Base-by-base conservation (phyloP, 2,113 vertebrate species). In the Carassius auratus region DNA sequence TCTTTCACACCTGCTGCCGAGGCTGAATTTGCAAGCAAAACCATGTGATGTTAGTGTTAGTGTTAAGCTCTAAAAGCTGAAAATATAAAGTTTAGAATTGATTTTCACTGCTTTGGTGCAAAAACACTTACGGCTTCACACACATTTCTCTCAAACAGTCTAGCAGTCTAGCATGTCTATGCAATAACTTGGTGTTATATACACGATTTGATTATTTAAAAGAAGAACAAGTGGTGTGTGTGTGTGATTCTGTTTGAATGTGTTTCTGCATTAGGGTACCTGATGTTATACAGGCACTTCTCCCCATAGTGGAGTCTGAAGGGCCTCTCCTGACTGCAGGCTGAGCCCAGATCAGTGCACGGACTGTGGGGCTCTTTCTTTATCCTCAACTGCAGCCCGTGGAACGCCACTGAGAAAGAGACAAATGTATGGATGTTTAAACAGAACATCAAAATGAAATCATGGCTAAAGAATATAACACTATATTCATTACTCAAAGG, bases 241-340 rank as follows among this genome's bases (percentile, higher is more conserved):
- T 48, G 45, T 48, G 45, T 9, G 45, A 48, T 48, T 48, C 45
- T 48, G 59, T 26, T 26, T 26, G 26, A 26, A 26, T 26, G 26
- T 26, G 26, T 26, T 26, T 26, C 26, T 26, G 26, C 26, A 26
- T 26, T 26, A 26, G 26, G 26, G 26, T 76, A 99, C 98, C 98
- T 99, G 97, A 97, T 94, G 95, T 95, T 98, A 95, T 97, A 98
- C 93, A 97, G 97, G 95, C 97, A 99, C 96, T 99, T 99, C 96
- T 99, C 98, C 94, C 98, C 98, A 99, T 99, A 99, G 95, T 97
- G 98, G 95, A 99, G 97, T 85, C 97, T 98, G 95, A 97, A 98
- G 89, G 97, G 96, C 90, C 97, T 97, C 57, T 98, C 98, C 93
- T 98, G 98, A 90, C 96, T 96, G 92, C 98, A 99, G 94, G 95